Evolutionary conservation across 1,140 invertebrate genomes (phyloP).

Genomic region (Bombus cullumanus): DNA sequence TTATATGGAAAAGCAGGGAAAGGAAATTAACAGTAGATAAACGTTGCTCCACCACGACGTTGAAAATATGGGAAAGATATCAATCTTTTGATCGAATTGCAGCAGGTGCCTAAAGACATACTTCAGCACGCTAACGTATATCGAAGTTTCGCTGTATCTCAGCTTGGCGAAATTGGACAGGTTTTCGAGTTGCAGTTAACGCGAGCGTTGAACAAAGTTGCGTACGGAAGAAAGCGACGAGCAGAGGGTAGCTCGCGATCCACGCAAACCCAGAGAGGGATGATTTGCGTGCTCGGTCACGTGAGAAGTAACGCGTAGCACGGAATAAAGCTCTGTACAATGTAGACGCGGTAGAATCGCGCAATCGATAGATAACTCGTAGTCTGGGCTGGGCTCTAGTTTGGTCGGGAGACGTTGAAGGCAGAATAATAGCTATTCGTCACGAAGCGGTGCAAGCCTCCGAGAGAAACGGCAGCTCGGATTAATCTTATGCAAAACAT

Average conservation of each 20-base stretch:
- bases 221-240: neutral
- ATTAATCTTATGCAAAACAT: slow-evolving; percentile 60
- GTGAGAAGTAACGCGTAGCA: slow-evolving; percentile 39
- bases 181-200: neutral
- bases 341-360: slow-evolving; percentile 15
- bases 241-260: neutral
- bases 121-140: no score
- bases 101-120: no score
- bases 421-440: slow-evolving; percentile 61
- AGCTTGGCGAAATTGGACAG: neutral
- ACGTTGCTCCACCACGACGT: no score
- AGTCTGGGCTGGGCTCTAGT: slow-evolving; percentile 33
- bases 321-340: slow-evolving; percentile 21
- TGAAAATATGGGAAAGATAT: no score
- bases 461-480: slow-evolving; percentile 44
- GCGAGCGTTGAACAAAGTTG: neutral
- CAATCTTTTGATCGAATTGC: no score
- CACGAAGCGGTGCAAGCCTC: slow-evolving; percentile 57
- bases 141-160: no score
- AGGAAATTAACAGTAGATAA: no score
- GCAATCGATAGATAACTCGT: slow-evolving; percentile 62
- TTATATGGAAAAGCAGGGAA: no score
- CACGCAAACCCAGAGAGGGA: neutral
- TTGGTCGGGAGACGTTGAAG: slow-evolving; percentile 55
- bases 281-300: slow-evolving; percentile 54